A percentile compares a stretch with the other conserved stretches of the same genome.
phyloP scores from a whole-genome alignment of 2,797 vertebrate species.

The Anabas testudineus region DNA sequence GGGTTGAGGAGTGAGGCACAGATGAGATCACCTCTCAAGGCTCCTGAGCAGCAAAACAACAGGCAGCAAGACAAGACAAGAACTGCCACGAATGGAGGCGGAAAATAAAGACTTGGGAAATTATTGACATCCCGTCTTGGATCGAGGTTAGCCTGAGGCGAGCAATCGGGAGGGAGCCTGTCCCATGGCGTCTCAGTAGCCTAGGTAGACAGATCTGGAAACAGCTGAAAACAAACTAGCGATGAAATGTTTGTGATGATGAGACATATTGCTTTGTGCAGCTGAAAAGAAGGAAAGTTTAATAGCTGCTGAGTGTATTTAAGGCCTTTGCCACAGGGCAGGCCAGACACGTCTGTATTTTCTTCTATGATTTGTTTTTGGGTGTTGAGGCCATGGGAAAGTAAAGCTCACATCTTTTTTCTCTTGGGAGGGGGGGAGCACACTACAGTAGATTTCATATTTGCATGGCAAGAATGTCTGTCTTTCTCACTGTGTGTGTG shows the following conservation, averaged over 20 bases:
- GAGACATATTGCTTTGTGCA: conserved; percentile 19
- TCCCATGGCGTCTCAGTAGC: conserved; percentile 16
- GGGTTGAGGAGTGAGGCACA: conserved; percentile 66
- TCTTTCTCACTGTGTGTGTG: conserved; percentile 11
- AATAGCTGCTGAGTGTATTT: conserved; percentile 34
- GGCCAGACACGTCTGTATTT: conserved; percentile 50
- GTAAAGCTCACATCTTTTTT: conserved; percentile 29
- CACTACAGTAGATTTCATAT: conserved; percentile 11
- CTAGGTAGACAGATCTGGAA: conserved; percentile 16
- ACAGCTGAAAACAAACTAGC: conserved; percentile 11
- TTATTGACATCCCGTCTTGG: conserved; percentile 68
- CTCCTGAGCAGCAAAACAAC: conserved; percentile 77
- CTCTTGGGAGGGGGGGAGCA: not conserved
- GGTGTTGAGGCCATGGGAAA: conserved; percentile 55
- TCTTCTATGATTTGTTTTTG: conserved; percentile 47
- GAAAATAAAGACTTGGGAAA: conserved; percentile 73
- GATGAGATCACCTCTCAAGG: conserved; percentile 81
- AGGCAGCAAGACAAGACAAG: conserved; percentile 81
- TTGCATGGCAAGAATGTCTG: conserved; percentile 29
- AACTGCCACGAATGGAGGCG: conserved; percentile 62
- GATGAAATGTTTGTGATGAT: conserved; percentile 27
- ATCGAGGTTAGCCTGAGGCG: conserved; percentile 56
- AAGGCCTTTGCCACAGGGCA: conserved; percentile 38
- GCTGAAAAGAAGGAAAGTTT: conserved; percentile 18
- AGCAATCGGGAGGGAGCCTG: conserved; percentile 50